Conservation (phyloP, 2,888 invertebrate species). For the Morinoia aosen region DNA sequence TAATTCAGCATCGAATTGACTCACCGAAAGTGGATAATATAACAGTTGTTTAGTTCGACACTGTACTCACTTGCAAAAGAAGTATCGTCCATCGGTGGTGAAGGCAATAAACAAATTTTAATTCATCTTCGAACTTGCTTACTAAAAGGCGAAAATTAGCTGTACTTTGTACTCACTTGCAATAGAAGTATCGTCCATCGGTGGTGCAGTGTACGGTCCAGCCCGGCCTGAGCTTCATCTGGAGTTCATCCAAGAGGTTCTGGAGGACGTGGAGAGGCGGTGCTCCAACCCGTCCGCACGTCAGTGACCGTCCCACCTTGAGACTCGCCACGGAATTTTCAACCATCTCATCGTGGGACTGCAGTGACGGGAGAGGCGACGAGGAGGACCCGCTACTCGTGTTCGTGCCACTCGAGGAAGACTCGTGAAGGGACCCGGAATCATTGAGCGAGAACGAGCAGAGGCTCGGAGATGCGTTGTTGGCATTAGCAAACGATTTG, state of each 20-base stretch:
- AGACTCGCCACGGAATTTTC: not conserved
- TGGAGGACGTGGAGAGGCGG: constrained; percentile 37
- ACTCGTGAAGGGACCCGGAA: constrained; percentile 33
- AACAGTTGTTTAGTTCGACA: not conserved
- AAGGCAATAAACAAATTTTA: constrained; percentile 70
- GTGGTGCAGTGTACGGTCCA: constrained; percentile 86
- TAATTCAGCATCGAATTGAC: too few species aligned
- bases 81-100: constrained; percentile 84
- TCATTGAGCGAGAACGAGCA: constrained; percentile 30
- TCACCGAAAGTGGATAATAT: too few species aligned
- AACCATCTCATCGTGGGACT: constrained; percentile 10
- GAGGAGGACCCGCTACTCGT: constrained; percentile 46
- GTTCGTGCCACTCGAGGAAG: constrained; percentile 37
- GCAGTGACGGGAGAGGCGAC: constrained; percentile 16
- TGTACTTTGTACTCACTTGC: constrained; percentile 81
- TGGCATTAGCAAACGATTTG: constrained; percentile 42
- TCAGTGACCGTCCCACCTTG: not conserved
- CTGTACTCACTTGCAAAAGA: constrained; percentile 89
- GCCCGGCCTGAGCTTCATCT: constrained; percentile 76
- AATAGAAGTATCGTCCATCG: constrained; percentile 88
- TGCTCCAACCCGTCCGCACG: not conserved
- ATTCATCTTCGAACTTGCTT: too few species aligned
- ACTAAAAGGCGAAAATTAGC: not conserved
- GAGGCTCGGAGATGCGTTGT: not conserved
- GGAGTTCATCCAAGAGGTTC: constrained; percentile 56